Evolutionary conservation across 2,888 invertebrate species (phyloP).

Genomic region (Amphiduros pacificus): DNA sequence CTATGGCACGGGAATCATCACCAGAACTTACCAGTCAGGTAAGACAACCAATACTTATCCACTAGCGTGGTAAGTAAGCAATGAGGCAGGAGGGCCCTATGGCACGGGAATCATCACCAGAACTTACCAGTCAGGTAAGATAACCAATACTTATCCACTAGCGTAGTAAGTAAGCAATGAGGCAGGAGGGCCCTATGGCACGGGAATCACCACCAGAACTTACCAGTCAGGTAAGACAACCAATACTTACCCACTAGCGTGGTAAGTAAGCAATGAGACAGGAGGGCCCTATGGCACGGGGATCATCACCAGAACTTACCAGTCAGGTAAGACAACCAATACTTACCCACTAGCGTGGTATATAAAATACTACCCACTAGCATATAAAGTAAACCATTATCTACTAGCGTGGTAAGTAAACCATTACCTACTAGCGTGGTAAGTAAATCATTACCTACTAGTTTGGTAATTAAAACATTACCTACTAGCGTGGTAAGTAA

Average conservation of each 20-base stretch:
- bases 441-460: too few species aligned
- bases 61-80: neutral
- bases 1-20: conserved; percentile 1
- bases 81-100: neutral
- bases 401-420: too few species aligned
- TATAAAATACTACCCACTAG: too few species aligned
- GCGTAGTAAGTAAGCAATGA: neutral
- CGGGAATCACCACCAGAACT: neutral
- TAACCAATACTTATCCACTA: neutral
- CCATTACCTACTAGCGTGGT: too few species aligned
- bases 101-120: neutral
- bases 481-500: too few species aligned
- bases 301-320: neutral
- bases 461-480: too few species aligned
- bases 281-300: conserved; percentile 1
- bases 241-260: neutral
- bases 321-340: neutral
- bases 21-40: neutral
- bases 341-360: too few species aligned
- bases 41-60: neutral
- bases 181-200: neutral
- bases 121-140: neutral
- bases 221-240: neutral
- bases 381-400: too few species aligned
- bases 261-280: neutral